These are phyloP conservation scores for Diarsia mendica DNA, from an alignment of 2,888 invertebrate genomes.

Conservation along the genomic window DNA sequence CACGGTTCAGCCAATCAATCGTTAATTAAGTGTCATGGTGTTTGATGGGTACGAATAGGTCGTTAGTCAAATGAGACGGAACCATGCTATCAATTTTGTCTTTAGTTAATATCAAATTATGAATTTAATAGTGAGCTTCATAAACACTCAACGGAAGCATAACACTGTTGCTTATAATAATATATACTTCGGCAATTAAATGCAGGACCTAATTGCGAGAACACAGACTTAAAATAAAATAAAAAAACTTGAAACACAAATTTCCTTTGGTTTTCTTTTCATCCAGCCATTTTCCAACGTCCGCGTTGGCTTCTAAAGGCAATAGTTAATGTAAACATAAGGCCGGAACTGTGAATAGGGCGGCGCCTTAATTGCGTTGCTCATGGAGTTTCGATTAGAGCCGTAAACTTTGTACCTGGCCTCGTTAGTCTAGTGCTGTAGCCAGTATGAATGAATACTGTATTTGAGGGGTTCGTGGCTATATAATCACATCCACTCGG, in stretches of 20 bases:
- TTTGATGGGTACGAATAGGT: constrained; percentile 60
- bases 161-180: neutral
- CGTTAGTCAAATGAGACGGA: constrained; percentile 43
- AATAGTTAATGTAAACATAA: constrained; percentile 32
- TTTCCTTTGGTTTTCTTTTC: constrained; percentile 6
- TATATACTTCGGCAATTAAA: neutral
- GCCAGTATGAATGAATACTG: constrained; percentile 32
- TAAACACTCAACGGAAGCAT: neutral
- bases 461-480: neutral
- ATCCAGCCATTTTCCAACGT: constrained; percentile 1
- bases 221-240: neutral
- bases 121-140: neutral
- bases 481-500: too few relatives aligned
- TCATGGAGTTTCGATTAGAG: constrained; percentile 33
- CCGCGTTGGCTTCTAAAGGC: constrained; percentile 20
- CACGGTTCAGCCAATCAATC: constrained; percentile 49
- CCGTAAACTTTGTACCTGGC: constrained; percentile 27
- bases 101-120: constrained; percentile 10
- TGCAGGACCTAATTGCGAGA: neutral
- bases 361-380: constrained; percentile 32
- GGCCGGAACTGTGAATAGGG: constrained; percentile 27
- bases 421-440: constrained; percentile 15
- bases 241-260: neutral
- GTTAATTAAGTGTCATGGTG: constrained; percentile 64
- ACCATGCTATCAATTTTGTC: constrained; percentile 33